phyloP scores from a whole-genome alignment of 2,113 vertebrate genomes.

The Neogobius melanostomus region DNA sequence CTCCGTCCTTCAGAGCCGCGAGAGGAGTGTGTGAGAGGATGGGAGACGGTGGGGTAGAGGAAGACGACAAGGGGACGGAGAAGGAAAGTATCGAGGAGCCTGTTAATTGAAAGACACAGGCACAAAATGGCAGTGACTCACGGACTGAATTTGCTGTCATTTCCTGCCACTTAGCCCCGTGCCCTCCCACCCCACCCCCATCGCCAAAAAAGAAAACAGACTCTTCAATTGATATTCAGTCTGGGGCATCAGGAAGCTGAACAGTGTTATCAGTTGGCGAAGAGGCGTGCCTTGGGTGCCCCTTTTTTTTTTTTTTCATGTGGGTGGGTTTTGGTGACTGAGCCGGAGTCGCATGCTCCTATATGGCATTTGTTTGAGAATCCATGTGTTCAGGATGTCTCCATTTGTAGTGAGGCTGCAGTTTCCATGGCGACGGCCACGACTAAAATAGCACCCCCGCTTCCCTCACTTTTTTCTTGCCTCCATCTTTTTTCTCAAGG shows the following conservation, averaged over 20 bases:
- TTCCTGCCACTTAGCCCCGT: constrained; percentile 56
- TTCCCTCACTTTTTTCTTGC: constrained; percentile 25
- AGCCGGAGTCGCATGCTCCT: constrained; percentile 54
- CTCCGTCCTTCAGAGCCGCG: constrained; percentile 77
- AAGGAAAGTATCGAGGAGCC: constrained; percentile 49
- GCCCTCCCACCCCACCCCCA: constrained; percentile 37
- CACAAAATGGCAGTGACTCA: constrained; percentile 41
- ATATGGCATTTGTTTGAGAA: constrained; percentile 65
- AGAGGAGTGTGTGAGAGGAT: constrained; percentile 18
- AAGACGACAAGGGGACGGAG: constrained; percentile 32
- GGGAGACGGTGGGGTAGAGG: constrained; percentile 25
- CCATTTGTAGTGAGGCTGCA: constrained; percentile 80
- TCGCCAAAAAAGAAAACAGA: constrained; percentile 17
- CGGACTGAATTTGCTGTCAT: constrained; percentile 56
- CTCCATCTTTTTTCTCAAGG: constrained; percentile 21
- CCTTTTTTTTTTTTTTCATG: background rate
- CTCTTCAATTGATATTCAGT: constrained; percentile 61
- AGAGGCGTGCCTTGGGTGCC: background rate
- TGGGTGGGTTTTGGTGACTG: constrained; percentile 29
- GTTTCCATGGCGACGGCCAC: constrained; percentile 79
- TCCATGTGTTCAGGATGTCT: constrained; percentile 77
- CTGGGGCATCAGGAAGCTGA: constrained; percentile 41
- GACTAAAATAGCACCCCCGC: constrained; percentile 77
- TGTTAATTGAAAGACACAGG: constrained; percentile 62
- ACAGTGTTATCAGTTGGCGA: constrained; percentile 4